Percentiles rank a stretch among this genome's conserved stretches.
Evolutionary conservation across 2,888 invertebrate genomes (phyloP).

Genomic region (Cephus pulcher): DNA sequence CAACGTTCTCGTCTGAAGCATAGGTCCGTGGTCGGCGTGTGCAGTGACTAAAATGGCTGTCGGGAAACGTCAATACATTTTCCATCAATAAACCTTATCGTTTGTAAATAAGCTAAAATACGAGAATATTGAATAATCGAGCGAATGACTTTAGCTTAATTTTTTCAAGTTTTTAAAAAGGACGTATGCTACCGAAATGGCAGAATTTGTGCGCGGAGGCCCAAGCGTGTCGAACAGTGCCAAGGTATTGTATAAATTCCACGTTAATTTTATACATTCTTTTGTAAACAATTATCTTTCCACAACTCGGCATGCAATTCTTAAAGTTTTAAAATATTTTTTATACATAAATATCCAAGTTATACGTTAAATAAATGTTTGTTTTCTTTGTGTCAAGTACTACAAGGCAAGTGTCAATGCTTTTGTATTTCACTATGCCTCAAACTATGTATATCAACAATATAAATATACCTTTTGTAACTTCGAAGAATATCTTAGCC

Average conservation of each 20-base stretch:
- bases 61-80: slow-evolving; percentile 63
- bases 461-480: not conserved
- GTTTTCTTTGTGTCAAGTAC: slow-evolving; percentile 9
- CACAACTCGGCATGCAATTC: not conserved
- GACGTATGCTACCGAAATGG: slow-evolving; percentile 59
- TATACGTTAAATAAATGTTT: slow-evolving; percentile 12
- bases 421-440: not conserved
- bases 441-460: not conserved
- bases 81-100: slow-evolving; percentile 44
- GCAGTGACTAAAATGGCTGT: slow-evolving; percentile 59
- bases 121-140: slow-evolving; percentile 19
- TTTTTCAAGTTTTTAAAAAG: slow-evolving; percentile 28
- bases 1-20: not conserved
- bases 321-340: not conserved
- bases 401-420: not conserved
- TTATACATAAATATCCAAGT: slow-evolving; percentile 40
- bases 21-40: slow-evolving; percentile 35
- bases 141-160: slow-evolving; percentile 33
- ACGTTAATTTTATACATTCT: not conserved
- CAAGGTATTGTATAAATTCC: slow-evolving; percentile 55
- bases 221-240: slow-evolving; percentile 66
- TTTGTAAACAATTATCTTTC: not conserved
- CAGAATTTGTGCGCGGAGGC: slow-evolving; percentile 69
- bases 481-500: not conserved
- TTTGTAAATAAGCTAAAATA: slow-evolving; percentile 9